Base-by-base conservation (phyloP, 1,140 invertebrate species). In the Calosoma granatense region DNA sequence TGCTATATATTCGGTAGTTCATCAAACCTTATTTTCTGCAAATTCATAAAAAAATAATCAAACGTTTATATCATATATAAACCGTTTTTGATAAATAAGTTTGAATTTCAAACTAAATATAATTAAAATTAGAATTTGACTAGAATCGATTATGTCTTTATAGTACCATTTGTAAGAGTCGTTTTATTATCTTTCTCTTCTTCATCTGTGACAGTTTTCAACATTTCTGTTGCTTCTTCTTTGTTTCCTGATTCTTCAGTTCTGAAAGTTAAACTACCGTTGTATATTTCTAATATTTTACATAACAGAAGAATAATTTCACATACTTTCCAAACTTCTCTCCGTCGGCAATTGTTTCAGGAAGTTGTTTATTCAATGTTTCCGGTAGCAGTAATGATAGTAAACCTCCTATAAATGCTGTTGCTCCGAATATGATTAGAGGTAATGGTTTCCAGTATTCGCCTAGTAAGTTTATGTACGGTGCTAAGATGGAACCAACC, bases 401-500 rank as follows among this genome's bases (percentile, higher is more conserved):
- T 1, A 82, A 43, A 19, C 86, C 88, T 1, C 82, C 83, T 1
- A 79, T 54, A 22, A 88, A 70, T 4, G 86, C 73, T 6, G 83
- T 70, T 0, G 72, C 66, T 17, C 87, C 87, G 69, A 87, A 89
- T 60, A 90, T 79, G 9, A 90, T 72, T 23, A 89, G 67, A 1
- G 88, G 88, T 21, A 90, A 64, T 2, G 83, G 82, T 39, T 65
- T 70, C 82, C 83, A 86, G 57, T 78, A 70, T 60, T 75, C 72
- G 19, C 69, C 80, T 64, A 86, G 62, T 26, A 79, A 74, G 63
- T 85, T 83, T 26, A 87, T 75, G 60, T 82, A 86, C 3, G 89
- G 87, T 1, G 88, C 85, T 43, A 87, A 68, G 61, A 90, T 85
- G 22, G 86, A 86, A 12, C 88, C 88, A 56, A 91, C 71, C 56